Evolutionary conservation across 1,140 invertebrate species (phyloP), one percentile per base, ranked within the genome.

Genomic region (Physella acuta): DNA sequence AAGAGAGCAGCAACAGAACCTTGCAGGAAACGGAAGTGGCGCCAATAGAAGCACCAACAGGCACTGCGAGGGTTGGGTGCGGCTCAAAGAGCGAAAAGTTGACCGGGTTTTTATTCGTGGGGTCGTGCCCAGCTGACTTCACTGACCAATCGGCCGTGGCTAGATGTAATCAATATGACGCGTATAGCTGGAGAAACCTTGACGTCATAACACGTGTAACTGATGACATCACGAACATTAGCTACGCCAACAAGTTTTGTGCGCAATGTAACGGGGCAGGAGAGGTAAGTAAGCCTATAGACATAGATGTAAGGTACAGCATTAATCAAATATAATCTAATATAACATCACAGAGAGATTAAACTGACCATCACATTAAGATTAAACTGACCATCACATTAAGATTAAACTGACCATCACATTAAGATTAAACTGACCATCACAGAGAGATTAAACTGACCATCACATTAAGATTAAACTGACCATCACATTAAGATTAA

Each of bases 231-330:
- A 61, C 59, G 5, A 36, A 36, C 2, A 24, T 3, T 26, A 61
- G 34, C 33, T 61, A 44, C 30, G 36, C 16, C 37, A 61, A 61
- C 36, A 61, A 44, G 4, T 61, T 37, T 24, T 61, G 59, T 17
- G 59, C 59, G 8, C 16, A 16, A 4, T 61, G 59, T 24, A 61
- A 61, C 59, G 1, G 1, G 1, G 59, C 24, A 8, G 8, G 4
- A 1, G 20, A 61, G 2, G 59, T 61, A 61, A n/a, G n/a, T n/a
- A n/a, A n/a, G n/a, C n/a, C n/a, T n/a, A n/a, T n/a, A n/a, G n/a
- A n/a, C n/a, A n/a, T n/a, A n/a, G n/a, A n/a, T n/a, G n/a, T n/a
- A n/a, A n/a, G n/a, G n/a, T n/a, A n/a, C n/a, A n/a, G n/a, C n/a
- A n/a, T n/a, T n/a, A n/a, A n/a, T n/a, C n/a, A n/a, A n/a, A n/a